Evolutionary conservation across 2,797 vertebrate genomes (phyloP).

Genomic region (Leuciscus waleckii): DNA sequence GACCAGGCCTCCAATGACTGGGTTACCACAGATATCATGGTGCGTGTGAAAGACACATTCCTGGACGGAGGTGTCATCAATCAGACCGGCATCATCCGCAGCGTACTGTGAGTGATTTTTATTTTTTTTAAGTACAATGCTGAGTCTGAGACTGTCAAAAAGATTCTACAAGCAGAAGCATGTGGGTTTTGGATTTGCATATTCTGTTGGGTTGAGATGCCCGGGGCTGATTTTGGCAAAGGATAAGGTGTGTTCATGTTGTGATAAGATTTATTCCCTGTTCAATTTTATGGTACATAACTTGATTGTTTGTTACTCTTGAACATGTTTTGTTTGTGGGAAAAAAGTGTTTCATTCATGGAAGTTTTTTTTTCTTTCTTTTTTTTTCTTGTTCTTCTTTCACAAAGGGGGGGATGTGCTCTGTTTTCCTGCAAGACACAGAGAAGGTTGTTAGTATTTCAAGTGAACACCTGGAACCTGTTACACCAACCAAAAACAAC

Average conservation of each 20-base stretch:
- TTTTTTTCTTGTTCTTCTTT: conserved; percentile 18
- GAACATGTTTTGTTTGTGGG: not conserved
- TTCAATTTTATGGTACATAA: rapidly evolving
- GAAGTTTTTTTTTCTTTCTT: not conserved
- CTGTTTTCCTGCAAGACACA: conserved; percentile 89
- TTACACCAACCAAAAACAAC: conserved; percentile 93
- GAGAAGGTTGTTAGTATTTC: conserved; percentile 95
- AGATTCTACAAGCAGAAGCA: not conserved
- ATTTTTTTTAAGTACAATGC: not conserved
- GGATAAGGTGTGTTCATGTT: not conserved
- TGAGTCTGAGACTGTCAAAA: not conserved
- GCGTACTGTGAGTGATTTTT: conserved; percentile 85
- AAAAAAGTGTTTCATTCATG: not conserved
- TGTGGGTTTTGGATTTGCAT: not conserved
- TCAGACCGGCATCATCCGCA: conserved; percentile 89
- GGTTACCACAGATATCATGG: conserved; percentile 95
- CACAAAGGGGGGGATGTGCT: conserved; percentile 90
- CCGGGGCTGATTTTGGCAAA: not conserved
- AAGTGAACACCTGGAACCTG: conserved; percentile 91
- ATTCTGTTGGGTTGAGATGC: not conserved
- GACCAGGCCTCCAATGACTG: conserved; percentile 92
- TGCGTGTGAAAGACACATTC: conserved; percentile 89
- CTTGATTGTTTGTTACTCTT: not conserved
- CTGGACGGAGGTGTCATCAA: conserved; percentile 87
- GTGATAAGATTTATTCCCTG: not conserved